These are phyloP conservation scores for Drosophila jambulina DNA, from an alignment of 1,140 invertebrate species.

Conservation along the genomic window DNA sequence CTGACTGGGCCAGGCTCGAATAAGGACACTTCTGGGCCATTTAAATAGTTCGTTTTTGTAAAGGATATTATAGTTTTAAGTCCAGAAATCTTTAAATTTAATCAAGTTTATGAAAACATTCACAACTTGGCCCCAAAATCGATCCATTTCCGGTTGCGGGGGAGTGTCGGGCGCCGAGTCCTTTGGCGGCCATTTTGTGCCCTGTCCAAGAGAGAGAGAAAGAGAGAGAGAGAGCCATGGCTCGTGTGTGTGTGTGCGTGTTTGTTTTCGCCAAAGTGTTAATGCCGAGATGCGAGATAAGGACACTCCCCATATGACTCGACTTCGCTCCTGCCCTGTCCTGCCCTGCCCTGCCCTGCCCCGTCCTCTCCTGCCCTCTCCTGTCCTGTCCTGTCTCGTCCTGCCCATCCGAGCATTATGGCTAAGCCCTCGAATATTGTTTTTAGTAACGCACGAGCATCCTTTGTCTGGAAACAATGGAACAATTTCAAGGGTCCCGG, in stretches of 20 bases:
- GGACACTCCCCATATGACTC: slow-evolving; percentile 66
- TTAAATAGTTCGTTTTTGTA: background rate
- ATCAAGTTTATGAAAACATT: no score
- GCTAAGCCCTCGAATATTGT: slow-evolving; percentile 78
- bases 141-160: slow-evolving; percentile 2
- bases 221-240: background rate
- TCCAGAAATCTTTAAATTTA: background rate
- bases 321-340: background rate
- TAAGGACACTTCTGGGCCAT: background rate
- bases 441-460: slow-evolving; percentile 74
- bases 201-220: slow-evolving; percentile 5
- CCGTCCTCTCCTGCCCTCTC: slow-evolving; percentile 18
- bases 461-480: slow-evolving; percentile 41
- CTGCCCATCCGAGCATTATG: slow-evolving; percentile 43
- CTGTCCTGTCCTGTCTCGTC: background rate
- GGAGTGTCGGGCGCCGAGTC: slow-evolving; percentile 12
- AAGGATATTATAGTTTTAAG: background rate
- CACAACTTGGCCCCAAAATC: background rate
- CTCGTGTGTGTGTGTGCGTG: slow-evolving; percentile 2
- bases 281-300: slow-evolving; percentile 79
- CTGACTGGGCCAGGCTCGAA: background rate
- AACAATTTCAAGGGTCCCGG: slow-evolving; percentile 6
- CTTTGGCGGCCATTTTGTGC: slow-evolving; percentile 59
- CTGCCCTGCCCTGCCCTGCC: background rate
- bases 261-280: slow-evolving; percentile 68